A percentile compares a stretch with the other conserved stretches of the same genome.
These are phyloP conservation scores for Chondrilla cf. caribensis DNA, from an alignment of 37 sponge, comb jelly and placozoan genomes.

Conservation along the genomic window DNA sequence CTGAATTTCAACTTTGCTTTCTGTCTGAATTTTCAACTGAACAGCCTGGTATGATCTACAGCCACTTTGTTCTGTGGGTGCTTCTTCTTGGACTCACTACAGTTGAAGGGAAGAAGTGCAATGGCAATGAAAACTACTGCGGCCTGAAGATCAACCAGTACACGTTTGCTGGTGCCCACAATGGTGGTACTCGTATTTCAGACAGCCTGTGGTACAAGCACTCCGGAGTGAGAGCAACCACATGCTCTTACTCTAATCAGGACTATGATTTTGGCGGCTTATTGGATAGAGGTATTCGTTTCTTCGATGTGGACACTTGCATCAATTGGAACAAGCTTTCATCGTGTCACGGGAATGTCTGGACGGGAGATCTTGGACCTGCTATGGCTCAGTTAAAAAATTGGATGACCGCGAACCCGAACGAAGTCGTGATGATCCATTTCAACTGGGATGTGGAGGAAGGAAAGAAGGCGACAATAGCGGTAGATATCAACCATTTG, in stretches of 20 bases:
- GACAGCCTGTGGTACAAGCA: not conserved
- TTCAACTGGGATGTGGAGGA: not conserved
- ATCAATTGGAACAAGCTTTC: not conserved
- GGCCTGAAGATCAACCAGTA: slow-evolving; percentile 28
- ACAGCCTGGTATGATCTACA: no score
- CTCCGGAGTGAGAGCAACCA: not conserved
- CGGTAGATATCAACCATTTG: not conserved
- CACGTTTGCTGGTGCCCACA: slow-evolving; percentile 37
- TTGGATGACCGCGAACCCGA: slow-evolving; percentile 25
- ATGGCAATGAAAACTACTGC: slow-evolving; percentile 25
- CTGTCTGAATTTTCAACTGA: no score
- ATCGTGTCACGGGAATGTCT: slow-evolving; percentile 29
- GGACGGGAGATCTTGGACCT: slow-evolving; percentile 2
- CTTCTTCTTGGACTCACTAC: not conserved
- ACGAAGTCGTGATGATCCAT: slow-evolving; percentile 19
- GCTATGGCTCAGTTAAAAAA: slow-evolving; percentile 17
- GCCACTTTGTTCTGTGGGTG: not conserved
- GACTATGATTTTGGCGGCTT: slow-evolving; percentile 3
- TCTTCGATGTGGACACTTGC: slow-evolving; percentile 30
- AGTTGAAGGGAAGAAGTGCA: not conserved
- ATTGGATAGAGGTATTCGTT: slow-evolving; percentile 24
- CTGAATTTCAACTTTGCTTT: no score
- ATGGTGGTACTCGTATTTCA: slow-evolving; percentile 26
- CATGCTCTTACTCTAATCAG: slow-evolving; percentile 27
- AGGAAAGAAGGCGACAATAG: not conserved